phyloP scores from a whole-genome alignment of 2,797 vertebrate genomes.

The Microctenopoma lineatum region DNA sequence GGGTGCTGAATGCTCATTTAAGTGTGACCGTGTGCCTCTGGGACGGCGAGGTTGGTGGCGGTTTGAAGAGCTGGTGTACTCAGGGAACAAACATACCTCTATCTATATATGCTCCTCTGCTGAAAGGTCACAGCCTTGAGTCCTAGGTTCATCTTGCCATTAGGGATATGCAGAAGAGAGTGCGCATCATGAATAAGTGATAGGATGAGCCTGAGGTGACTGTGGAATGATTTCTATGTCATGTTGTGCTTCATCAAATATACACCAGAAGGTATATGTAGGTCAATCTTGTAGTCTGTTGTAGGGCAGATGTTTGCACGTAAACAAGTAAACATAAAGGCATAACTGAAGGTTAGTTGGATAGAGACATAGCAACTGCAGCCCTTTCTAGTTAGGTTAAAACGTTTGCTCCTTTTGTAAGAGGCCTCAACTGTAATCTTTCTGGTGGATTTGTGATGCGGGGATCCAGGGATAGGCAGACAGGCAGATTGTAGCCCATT shows the following conservation, averaged over 20 bases:
- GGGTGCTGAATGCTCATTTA: constrained; percentile 57
- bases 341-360: too few relatives aligned
- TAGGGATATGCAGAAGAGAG: constrained; percentile 57
- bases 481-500: too few relatives aligned
- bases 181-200: constrained; percentile 77
- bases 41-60: constrained; percentile 11
- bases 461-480: too few relatives aligned
- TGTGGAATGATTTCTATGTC: constrained; percentile 48
- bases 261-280: constrained; percentile 58
- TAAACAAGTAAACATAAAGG: constrained; percentile 56
- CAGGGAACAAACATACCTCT: constrained; percentile 3
- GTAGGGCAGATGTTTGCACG: constrained; percentile 57
- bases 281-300: constrained; percentile 54
- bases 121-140: constrained; percentile 45
- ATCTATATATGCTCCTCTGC: neutral
- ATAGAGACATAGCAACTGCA: too few relatives aligned
- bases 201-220: constrained; percentile 66
- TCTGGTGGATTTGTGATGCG: too few relatives aligned
- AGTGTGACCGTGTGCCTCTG: constrained; percentile 42
- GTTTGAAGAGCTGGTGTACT: neutral
- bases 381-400: too few relatives aligned
- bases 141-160: constrained; percentile 32
- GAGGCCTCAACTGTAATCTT: too few relatives aligned
- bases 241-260: constrained; percentile 63
- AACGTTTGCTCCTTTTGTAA: too few relatives aligned